Evolutionary conservation across 1,140 invertebrate species (phyloP).

Genomic region (Pseudomyrmex cubaensis): DNA sequence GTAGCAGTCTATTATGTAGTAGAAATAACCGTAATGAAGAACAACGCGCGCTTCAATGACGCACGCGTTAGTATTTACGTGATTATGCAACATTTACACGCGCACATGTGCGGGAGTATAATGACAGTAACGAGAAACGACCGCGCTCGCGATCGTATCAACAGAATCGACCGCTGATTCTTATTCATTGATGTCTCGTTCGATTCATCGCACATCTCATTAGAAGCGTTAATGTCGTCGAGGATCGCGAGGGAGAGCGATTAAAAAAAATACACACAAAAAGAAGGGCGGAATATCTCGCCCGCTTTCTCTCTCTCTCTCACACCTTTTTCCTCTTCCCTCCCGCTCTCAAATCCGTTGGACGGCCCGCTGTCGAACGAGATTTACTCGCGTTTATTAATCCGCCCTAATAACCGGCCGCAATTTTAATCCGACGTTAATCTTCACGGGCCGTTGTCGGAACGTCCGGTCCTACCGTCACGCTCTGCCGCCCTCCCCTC

Average conservation of each 20-base stretch:
- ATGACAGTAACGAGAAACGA: background rate
- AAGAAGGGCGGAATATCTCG: background rate
- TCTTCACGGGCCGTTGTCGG: slow-evolving; percentile 53
- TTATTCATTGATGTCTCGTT: slow-evolving; percentile 1
- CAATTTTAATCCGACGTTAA: slow-evolving; percentile 76
- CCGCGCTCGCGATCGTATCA: background rate
- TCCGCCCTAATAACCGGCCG: slow-evolving; percentile 74
- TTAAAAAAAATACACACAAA: background rate
- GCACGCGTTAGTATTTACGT: background rate
- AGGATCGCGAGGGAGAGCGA: slow-evolving; percentile 1
- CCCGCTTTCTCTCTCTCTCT: background rate
- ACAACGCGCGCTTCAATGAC: slow-evolving; percentile 1
- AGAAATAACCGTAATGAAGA: slow-evolving; percentile 32
- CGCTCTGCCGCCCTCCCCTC: slow-evolving; percentile 15
- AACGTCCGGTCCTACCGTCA: slow-evolving; percentile 61
- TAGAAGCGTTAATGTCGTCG: slow-evolving; percentile 56
- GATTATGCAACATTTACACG: slow-evolving; percentile 6
- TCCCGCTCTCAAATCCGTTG: slow-evolving; percentile 51
- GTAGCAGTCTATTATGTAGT: slow-evolving; percentile 11
- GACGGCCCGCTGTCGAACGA: slow-evolving; percentile 64
- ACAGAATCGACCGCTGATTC: background rate
- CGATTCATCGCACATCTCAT: slow-evolving; percentile 59
- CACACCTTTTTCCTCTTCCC: too few species aligned
- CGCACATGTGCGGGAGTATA: background rate
- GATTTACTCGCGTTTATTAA: slow-evolving; percentile 75